Evolutionary conservation across 2,888 invertebrate species (phyloP).

Genomic region (Chydorus sphaericus): DNA sequence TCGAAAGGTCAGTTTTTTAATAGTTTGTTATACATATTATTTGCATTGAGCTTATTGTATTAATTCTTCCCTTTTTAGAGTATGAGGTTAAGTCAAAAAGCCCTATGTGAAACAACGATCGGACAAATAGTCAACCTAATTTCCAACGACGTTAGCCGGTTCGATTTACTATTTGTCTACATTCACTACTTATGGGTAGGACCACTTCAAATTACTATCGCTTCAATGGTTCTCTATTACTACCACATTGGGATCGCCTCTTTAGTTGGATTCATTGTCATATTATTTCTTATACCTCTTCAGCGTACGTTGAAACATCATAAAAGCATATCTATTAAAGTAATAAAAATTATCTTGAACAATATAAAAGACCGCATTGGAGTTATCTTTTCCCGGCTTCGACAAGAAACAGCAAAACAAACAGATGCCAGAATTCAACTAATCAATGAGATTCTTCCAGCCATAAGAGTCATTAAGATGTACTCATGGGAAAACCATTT

Average conservation of each 20-base stretch:
- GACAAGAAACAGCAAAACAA: constrained; percentile 32
- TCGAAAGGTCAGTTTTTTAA: constrained; percentile 68
- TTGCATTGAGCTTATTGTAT: background rate
- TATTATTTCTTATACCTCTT: constrained; percentile 65
- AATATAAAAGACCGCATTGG: no score
- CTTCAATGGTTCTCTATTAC: constrained; percentile 62
- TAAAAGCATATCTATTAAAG: no score
- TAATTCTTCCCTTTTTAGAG: background rate
- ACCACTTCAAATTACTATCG: constrained; percentile 62
- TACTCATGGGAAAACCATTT: constrained; percentile 41
- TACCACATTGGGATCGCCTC: constrained; percentile 54
- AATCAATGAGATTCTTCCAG: constrained; percentile 38
- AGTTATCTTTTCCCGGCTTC: constrained; percentile 26
- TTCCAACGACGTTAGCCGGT: constrained; percentile 85
- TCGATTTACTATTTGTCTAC: constrained; percentile 62
- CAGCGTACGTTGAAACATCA: no score
- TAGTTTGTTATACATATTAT: background rate
- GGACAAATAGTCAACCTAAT: constrained; percentile 88
- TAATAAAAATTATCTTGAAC: no score
- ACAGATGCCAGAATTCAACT: constrained; percentile 36
- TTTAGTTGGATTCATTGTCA: constrained; percentile 59
- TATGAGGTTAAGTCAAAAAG: constrained; percentile 45
- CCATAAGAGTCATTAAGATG: constrained; percentile 40
- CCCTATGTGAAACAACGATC: constrained; percentile 70
- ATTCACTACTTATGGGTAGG: constrained; percentile 38